Base-by-base conservation (phyloP, 2,888 invertebrate genomes). In the Tinea pellionella region DNA sequence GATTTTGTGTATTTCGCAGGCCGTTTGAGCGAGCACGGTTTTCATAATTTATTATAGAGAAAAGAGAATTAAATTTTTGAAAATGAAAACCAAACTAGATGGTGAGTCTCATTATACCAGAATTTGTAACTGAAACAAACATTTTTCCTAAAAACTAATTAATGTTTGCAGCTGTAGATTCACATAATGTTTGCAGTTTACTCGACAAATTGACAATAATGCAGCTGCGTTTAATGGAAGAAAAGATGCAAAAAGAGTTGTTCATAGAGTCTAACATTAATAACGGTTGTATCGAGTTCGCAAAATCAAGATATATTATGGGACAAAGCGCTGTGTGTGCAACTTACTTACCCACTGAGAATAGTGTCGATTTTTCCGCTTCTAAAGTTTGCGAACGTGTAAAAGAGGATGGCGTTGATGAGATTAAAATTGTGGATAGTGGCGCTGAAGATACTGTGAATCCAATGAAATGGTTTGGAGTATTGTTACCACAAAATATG, bases 391-490 rank as follows among this genome's bases (percentile, higher is more conserved):
- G 83, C 66, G 72, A 80, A 63, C 70, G 70, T 6, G 68, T 73
- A n/a, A 80, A 83, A 37, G 83, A 82, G 59, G 77, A 80, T 68
- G 80, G 84, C 64, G 76, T 68, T 63, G 88, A 69, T 73, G 88
- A 71, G 69, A 82, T 68, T 76, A 76, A 76, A 64, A 67, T 81
- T 2, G 62, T 74, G 57, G 77, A 83, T 61, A 79, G 73, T 63
- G 67, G 69, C 61, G 66, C 69, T 13, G 73, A 75, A 15, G 69
- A 73, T 57, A 79, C 68, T 58, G 77, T 72, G 41, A 90, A 96
- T 74, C 96, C 96, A 0, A 73, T 96, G 30, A 91, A 90, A 64
- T 96, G 96, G 96, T 97, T 96, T 83, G 96, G 96, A 11, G 90
- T 95, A 42, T 78, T 97, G 37, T 94, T 96, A 0, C 96, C 96